Percentiles rank a stretch among this genome's conserved stretches.
phyloP scores from a whole-genome alignment of 2,113 vertebrate species.

The Uropsilus gracilis region DNA sequence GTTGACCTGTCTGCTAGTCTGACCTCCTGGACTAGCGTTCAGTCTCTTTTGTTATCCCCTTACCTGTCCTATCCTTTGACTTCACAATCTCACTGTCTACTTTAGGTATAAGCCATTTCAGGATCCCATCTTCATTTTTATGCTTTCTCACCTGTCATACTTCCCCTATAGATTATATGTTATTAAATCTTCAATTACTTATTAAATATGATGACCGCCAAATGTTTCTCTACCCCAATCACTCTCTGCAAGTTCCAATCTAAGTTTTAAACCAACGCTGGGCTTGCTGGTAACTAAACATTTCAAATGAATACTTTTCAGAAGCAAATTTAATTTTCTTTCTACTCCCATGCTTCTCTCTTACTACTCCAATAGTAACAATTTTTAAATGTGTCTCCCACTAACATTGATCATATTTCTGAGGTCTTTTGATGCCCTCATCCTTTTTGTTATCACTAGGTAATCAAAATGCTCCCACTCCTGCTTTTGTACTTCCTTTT shows the following conservation, averaged over 20 bases:
- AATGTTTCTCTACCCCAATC: not conserved
- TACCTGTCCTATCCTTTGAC: not conserved
- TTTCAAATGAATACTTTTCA: not conserved
- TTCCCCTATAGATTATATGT: not conserved
- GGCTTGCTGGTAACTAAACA: not conserved
- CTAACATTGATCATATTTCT: not conserved
- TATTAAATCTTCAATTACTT: not conserved
- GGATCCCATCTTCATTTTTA: not conserved
- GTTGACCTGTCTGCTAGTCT: not conserved
- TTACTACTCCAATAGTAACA: not conserved
- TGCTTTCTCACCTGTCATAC: not conserved
- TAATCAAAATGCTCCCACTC: not conserved
- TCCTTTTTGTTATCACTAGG: not conserved
- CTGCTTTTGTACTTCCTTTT: not conserved
- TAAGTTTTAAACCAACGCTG: not conserved
- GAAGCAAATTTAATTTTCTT: not conserved
- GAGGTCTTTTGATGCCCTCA: not conserved
- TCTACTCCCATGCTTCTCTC: too few species aligned
- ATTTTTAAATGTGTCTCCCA: not conserved
- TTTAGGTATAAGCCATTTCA: not conserved
- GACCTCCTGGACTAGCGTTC: not conserved
- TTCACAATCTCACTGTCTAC: not conserved
- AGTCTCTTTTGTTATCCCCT: not conserved
- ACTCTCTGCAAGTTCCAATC: not conserved
- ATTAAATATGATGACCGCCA: not conserved